These are phyloP conservation scores for Acanthis flammea DNA, from an alignment of 2,797 vertebrate genomes.

Conservation along the genomic window DNA sequence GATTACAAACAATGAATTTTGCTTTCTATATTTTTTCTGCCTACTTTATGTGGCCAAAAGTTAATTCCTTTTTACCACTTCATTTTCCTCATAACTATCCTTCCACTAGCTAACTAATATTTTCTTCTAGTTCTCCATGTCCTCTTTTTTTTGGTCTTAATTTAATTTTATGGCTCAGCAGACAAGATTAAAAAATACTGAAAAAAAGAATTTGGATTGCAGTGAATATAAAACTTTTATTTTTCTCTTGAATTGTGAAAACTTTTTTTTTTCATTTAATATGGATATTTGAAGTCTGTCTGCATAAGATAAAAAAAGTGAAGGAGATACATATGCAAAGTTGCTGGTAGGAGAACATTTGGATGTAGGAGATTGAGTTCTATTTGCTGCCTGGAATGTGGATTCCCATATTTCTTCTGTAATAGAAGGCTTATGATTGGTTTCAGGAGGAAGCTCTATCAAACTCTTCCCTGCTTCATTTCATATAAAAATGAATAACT, in stretches of 20 bases:
- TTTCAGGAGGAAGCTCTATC: not conserved
- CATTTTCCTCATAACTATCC: not conserved
- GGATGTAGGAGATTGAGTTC: not conserved
- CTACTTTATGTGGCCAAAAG: not conserved
- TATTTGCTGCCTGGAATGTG: not conserved
- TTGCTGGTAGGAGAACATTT: not conserved
- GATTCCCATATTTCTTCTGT: not conserved
- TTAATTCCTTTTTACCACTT: not conserved
- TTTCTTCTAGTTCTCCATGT: not conserved
- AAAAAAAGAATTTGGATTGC: not conserved
- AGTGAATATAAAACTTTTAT: not conserved
- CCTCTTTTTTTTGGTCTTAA: not conserved
- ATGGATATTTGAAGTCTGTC: not conserved
- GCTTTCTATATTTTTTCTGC: not conserved
- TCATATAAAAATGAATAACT: not conserved
- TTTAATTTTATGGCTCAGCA: not conserved
- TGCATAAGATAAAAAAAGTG: not conserved
- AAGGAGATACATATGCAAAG: not conserved
- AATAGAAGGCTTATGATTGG: not conserved
- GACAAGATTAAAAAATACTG: not conserved
- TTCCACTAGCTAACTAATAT: not conserved
- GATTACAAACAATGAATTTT: not conserved
- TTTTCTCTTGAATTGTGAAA: not conserved
- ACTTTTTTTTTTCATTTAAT: not conserved
- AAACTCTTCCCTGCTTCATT: not conserved